Evolutionary conservation across 2,113 vertebrate genomes (phyloP), one percentile per base, ranked within the genome.

Genomic region (Pelecanoides urinatrix): DNA sequence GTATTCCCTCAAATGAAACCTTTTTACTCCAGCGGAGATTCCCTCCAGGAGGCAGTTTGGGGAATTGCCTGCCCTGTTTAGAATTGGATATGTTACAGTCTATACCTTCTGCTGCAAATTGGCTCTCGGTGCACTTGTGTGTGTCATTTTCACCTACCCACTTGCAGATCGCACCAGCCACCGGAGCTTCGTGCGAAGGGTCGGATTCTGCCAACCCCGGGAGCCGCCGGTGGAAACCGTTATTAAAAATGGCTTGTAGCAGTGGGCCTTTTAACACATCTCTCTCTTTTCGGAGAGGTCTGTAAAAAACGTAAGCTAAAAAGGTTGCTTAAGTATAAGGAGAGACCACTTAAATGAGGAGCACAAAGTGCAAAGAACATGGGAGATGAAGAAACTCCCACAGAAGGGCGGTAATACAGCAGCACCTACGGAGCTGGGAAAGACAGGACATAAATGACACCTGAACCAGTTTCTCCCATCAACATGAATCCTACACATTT

Each of bases 71-170:
- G 96, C 93, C 94, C 96, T 92, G 92, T 78, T 94, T 80, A 85
- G 75, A 86, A 88, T 58, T 94, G 96, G 94, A 85, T 26, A 13
- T 0, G 92, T 94, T 90, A 90, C 87, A 78, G 94, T 42, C 95
- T 85, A 90, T 52, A 45, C 96, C 96, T 96, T 92, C 94, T 94
- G 96, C 96, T 95, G 96, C 88, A 96, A 93, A 96, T 92, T 90
- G 96, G 95, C 95, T 95, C 82, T 78, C 36, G 2, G 91, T 66
- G 96, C 93, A 86, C 93, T 29, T 47, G 75, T 15, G 81, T 49
- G 96, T 79, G 92, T 92, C 94, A 95, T 88, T 94, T n/a, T 76
- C 96, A 96, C 96, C 96, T 90, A 49, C 92, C 93, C 92, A 89
- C 93, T 79, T 58, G 3, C 87, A 63, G 66, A 30, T 94, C 50